A percentile compares a stretch with the other conserved stretches of the same genome.
phyloP scores from a whole-genome alignment of 2,888 invertebrate species.

The Bembecia ichneumoniformis region DNA sequence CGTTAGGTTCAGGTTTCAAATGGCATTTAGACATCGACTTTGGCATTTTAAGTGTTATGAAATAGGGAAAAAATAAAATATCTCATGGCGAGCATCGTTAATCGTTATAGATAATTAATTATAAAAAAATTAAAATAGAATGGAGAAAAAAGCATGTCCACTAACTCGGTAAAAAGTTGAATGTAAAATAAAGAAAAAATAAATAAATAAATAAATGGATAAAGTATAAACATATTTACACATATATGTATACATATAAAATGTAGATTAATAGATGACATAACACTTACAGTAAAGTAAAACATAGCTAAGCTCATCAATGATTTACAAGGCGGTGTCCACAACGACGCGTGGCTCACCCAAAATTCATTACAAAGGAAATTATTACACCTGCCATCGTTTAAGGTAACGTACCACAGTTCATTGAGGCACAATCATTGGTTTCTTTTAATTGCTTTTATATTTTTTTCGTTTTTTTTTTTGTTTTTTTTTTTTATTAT shows the following conservation, averaged over 20 bases:
- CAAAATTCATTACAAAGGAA: conserved; percentile 57
- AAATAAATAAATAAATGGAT: conserved; percentile 44
- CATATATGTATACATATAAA: conserved; percentile 57
- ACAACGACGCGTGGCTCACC: neutral
- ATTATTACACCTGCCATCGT: conserved; percentile 65
- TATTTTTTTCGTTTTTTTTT: conserved; percentile 34
- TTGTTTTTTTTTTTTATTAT: conserved; percentile 17
- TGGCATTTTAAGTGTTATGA: conserved; percentile 61
- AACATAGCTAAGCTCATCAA: conserved; percentile 72
- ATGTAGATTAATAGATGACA: conserved; percentile 63
- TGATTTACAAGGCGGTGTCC: conserved; percentile 58
- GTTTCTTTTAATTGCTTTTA: conserved; percentile 69
- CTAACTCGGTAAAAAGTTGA: conserved; percentile 65
- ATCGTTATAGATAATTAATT: too few species aligned
- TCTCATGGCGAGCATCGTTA: conserved; percentile 6
- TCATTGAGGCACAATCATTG: conserved; percentile 73
- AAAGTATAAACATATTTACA: conserved; percentile 43
- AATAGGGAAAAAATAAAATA: conserved; percentile 14
- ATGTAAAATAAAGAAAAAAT: conserved; percentile 50
- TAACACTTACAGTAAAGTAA: conserved; percentile 71
- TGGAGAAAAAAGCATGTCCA: conserved; percentile 11
- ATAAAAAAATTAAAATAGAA: neutral
- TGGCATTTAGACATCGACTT: conserved; percentile 66
- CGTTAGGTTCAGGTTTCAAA: conserved; percentile 32
- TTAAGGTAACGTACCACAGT: conserved; percentile 73